Conservation (phyloP, 2,888 invertebrate species). For the Anaspis maculata region DNA sequence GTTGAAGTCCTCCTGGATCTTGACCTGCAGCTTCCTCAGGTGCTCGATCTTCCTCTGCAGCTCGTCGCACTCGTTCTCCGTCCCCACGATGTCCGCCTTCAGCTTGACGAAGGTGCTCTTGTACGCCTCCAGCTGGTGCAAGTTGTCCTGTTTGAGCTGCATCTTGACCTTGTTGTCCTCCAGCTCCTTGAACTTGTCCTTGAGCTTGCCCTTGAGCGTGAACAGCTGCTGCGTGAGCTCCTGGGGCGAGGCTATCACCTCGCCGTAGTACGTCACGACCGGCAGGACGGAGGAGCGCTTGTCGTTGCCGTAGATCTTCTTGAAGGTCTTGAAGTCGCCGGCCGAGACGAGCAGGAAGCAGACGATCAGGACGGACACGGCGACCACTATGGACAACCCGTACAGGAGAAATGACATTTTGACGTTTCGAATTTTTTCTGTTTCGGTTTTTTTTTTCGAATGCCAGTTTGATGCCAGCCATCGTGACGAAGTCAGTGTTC, state of each 20-base stretch:
- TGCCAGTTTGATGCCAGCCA: too few relatives aligned
- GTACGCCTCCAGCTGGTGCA: conserved; percentile 30
- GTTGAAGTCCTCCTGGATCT: conserved; percentile 28
- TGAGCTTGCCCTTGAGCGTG: conserved; percentile 27
- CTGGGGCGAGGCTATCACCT: conserved; percentile 29
- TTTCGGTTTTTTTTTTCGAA: too few relatives aligned
- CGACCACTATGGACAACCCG: conserved; percentile 23
- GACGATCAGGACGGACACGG: conserved; percentile 27
- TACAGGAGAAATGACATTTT: conserved; percentile 13
- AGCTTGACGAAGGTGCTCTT: conserved; percentile 24
- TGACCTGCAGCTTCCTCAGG: conserved; percentile 24
- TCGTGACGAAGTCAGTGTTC: too few relatives aligned
- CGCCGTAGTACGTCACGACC: conserved; percentile 24
- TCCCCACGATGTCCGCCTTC: conserved; percentile 22
- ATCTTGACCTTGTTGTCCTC: conserved; percentile 26
- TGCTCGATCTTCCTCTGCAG: conserved; percentile 32
- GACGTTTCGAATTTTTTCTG: conserved; percentile 1
- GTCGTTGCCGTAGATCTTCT: conserved; percentile 17
- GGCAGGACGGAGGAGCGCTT: conserved; percentile 23
- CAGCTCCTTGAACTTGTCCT: conserved; percentile 30
- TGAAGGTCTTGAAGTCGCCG: conserved; percentile 26
- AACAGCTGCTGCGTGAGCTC: conserved; percentile 33
- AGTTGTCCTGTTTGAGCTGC: conserved; percentile 24
- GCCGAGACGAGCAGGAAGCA: conserved; percentile 28
- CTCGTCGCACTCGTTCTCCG: conserved; percentile 30